phyloP scores from a whole-genome alignment of 2,888 invertebrate species.

The Trissolcus japonicus region DNA sequence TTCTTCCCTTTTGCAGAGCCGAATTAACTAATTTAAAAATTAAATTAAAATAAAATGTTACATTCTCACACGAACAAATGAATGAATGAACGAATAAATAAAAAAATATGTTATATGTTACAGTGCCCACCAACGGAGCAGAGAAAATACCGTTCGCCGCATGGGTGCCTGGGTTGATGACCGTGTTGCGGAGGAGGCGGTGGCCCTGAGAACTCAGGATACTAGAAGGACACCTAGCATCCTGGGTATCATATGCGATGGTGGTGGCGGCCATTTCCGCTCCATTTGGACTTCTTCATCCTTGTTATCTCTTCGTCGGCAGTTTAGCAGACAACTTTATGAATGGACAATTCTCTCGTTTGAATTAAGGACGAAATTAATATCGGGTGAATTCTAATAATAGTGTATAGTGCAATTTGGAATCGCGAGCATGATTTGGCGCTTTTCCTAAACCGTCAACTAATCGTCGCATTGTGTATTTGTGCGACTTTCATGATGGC shows the following conservation, averaged over 20 bases:
- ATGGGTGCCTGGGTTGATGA: constrained; percentile 76
- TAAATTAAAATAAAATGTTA: too few relatives aligned
- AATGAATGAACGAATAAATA: too few relatives aligned
- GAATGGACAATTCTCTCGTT: constrained; percentile 73
- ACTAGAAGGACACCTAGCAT: constrained; percentile 61
- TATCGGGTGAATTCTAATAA: constrained; percentile 53
- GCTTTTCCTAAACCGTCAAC: constrained; percentile 10
- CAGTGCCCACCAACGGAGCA: constrained; percentile 68
- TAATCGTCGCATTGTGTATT: neutral
- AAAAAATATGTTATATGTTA: constrained; percentile 4
- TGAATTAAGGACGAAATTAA: constrained; percentile 74
- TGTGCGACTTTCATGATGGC: constrained; percentile 64
- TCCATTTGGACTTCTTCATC: constrained; percentile 57
- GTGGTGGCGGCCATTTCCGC: constrained; percentile 62
- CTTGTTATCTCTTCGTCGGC: constrained; percentile 68
- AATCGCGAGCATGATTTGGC: constrained; percentile 12
- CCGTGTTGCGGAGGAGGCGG: constrained; percentile 73
- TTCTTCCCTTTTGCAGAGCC: too few relatives aligned
- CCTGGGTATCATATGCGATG: constrained; percentile 66
- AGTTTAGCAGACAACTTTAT: constrained; percentile 71
- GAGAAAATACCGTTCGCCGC: constrained; percentile 73
- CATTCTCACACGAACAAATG: too few relatives aligned
- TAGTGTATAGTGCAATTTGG: constrained; percentile 37
- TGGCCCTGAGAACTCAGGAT: constrained; percentile 65
- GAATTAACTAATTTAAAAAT: too few relatives aligned